A percentile compares a stretch with the other conserved stretches of the same genome.
phyloP scores from a whole-genome alignment of 2,888 invertebrate species.

The Leptinotarsa tumamoca region DNA sequence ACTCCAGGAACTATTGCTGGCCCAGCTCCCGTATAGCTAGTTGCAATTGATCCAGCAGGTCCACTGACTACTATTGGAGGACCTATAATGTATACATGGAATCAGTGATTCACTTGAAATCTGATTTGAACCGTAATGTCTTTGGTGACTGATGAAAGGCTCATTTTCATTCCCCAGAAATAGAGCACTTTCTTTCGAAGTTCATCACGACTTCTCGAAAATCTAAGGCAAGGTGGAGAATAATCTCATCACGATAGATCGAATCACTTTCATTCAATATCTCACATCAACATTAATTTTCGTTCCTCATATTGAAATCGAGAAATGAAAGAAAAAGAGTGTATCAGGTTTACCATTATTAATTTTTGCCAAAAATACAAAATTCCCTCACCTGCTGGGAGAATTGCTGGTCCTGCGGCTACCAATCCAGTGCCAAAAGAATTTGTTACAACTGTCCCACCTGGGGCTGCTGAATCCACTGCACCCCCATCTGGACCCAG shows the following conservation, averaged over 20 bases:
- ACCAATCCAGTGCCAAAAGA: conserved; percentile 42
- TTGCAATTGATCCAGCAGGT: conserved; percentile 52
- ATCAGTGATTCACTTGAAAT: not conserved
- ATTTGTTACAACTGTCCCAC: conserved; percentile 53
- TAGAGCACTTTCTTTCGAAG: no score
- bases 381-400: conserved; percentile 27
- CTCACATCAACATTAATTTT: no score
- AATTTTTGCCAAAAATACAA: not conserved
- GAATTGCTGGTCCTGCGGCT: conserved; percentile 46
- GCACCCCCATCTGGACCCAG: conserved; percentile 57
- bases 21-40: conserved; percentile 50
- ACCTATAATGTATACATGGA: conserved; percentile 26
- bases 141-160: no score
- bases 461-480: conserved; percentile 53
- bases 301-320: no score
- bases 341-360: no score
- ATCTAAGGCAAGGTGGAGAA: no score
- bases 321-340: no score
- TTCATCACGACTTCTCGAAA: no score
- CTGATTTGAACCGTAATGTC: no score
- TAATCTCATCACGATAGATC: no score
- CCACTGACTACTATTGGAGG: conserved; percentile 43
- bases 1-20: conserved; percentile 49
- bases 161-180: no score
- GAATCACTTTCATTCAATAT: no score